Evolutionary conservation across 2,888 invertebrate genomes (phyloP).

Genomic region (Papilio gigon): DNA sequence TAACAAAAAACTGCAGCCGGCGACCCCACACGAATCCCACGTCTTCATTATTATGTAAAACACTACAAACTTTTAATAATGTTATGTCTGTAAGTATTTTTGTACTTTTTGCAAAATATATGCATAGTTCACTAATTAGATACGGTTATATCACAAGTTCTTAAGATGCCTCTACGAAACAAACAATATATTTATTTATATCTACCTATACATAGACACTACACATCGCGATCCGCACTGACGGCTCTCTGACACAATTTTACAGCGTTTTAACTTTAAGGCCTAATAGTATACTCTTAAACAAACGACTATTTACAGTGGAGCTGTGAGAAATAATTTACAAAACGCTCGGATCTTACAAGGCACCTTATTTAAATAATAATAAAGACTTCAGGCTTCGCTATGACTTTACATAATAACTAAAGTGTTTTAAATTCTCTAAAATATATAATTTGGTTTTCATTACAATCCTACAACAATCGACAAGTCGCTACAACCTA

Average conservation of each 20-base stretch:
- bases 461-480: conserved; percentile 80
- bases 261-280: conserved; percentile 72
- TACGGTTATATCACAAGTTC: conserved; percentile 81
- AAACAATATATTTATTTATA: conserved; percentile 77
- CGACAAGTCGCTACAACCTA: conserved; percentile 78
- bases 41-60: conserved; percentile 72
- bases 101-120: conserved; percentile 65
- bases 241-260: conserved; percentile 68
- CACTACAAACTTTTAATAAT: conserved; percentile 63
- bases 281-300: conserved; percentile 80
- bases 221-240: conserved; percentile 64
- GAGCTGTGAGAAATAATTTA: conserved; percentile 79
- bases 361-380: conserved; percentile 81
- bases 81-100: conserved; percentile 81
- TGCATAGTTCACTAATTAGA: conserved; percentile 73
- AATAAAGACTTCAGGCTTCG: conserved; percentile 79
- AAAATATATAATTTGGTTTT: conserved; percentile 82
- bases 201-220: conserved; percentile 70
- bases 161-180: conserved; percentile 81
- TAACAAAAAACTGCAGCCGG: conserved; percentile 71
- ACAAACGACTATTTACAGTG: conserved; percentile 78
- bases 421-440: conserved; percentile 80
- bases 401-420: conserved; percentile 81
- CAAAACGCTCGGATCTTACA: conserved; percentile 76
- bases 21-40: conserved; percentile 71